These are phyloP conservation scores for Eufriesea mexicana DNA, from an alignment of 1,140 invertebrate species.

Conservation along the genomic window DNA sequence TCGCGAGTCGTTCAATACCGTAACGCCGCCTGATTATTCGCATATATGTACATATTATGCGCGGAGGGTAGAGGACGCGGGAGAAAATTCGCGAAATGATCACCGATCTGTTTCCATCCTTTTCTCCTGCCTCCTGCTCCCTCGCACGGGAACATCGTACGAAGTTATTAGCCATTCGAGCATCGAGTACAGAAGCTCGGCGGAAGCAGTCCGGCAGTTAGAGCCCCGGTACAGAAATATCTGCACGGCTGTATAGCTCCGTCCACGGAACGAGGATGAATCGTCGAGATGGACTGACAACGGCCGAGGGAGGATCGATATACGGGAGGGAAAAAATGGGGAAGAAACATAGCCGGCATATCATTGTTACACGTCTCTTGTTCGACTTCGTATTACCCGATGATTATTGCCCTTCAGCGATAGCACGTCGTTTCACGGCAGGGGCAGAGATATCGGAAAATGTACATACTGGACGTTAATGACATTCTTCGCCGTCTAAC, in stretches of 20 bases:
- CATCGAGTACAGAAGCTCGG: neutral
- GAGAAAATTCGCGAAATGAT: conserved; percentile 2
- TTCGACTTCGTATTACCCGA: conserved; percentile 15
- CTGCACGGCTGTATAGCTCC: neutral
- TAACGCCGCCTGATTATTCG: conserved; percentile 27
- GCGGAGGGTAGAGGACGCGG: too few relatives aligned
- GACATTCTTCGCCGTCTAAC: neutral
- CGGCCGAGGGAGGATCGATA: conserved; percentile 42
- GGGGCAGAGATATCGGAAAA: neutral
- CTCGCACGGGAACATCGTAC: conserved; percentile 22
- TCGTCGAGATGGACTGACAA: conserved; percentile 11
- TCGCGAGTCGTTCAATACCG: conserved; percentile 25
- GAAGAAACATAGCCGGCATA: conserved; percentile 45
- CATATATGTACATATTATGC: neutral
- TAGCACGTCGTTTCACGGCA: neutral
- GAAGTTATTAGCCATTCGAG: conserved; percentile 47
- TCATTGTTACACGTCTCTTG: neutral
- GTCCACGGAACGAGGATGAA: neutral
- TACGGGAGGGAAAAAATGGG: conserved; percentile 28
- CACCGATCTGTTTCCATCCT: neutral
- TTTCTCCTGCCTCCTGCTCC: neutral
- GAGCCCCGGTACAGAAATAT: conserved; percentile 7
- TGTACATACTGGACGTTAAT: neutral
- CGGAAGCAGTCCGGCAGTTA: neutral
- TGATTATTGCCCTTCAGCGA: conserved; percentile 6